Conservation (phyloP, 2,797 vertebrate genomes). For the Sebastes jordani region DNA sequence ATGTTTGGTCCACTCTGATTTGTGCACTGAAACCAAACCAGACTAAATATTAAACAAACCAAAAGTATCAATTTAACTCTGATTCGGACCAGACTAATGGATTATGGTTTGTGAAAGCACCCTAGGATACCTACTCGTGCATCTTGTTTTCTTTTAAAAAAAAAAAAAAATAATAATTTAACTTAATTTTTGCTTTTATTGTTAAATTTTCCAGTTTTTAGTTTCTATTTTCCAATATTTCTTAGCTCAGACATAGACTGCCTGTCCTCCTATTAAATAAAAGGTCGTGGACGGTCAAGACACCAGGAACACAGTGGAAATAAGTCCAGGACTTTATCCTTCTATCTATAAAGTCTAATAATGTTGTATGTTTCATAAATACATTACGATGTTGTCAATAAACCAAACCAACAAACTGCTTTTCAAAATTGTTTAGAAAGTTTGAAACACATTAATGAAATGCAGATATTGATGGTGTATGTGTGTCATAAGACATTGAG, state of each 20-base stretch:
- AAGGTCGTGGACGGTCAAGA: not conserved
- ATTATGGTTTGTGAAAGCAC: too few relatives aligned
- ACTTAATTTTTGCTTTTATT: not conserved
- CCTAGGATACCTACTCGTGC: too few relatives aligned
- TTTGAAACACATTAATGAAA: not conserved
- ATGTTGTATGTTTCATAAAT: not conserved
- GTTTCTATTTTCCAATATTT: not conserved
- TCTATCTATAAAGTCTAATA: not conserved
- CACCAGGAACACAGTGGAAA: not conserved
- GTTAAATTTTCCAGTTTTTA: not conserved
- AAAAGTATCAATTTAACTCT: too few relatives aligned
- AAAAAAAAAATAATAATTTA: too few relatives aligned
- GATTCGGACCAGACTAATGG: too few relatives aligned
- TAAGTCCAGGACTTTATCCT: not conserved
- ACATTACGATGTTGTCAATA: not conserved
- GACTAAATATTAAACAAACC: too few relatives aligned
- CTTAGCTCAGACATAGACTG: not conserved
- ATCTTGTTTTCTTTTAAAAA: too few relatives aligned
- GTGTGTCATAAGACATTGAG: not conserved
- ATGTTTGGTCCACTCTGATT: too few relatives aligned
- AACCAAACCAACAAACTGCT: not conserved
- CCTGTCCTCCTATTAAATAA: not conserved
- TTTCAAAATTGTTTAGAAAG: accelerated
- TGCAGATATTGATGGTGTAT: not conserved
- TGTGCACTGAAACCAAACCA: too few relatives aligned